phyloP scores from a whole-genome alignment of 2,113 vertebrate genomes.

The rat (Rattus norvegicus) region GRCr8 NC_086027.1:53330001-53330500 shows the following conservation, averaged over 20 bases:
- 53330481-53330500: background rate
- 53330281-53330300: background rate
- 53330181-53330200: background rate
- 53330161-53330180: background rate
- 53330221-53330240: too few relatives aligned
- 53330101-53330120: fast-evolving
- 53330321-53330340: too few relatives aligned
- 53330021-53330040: background rate
- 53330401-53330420: background rate
- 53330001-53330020: background rate
- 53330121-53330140: background rate
- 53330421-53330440: too few relatives aligned
- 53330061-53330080: background rate
- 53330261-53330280: too few relatives aligned
- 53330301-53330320: background rate
- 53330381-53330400: background rate
- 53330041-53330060: background rate
- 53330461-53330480: background rate
- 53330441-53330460: too few relatives aligned
- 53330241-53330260: fast-evolving
- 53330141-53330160: fast-evolving
- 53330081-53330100: background rate
- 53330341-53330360: background rate
- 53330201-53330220: fast-evolving
- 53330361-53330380: too few relatives aligned